Evolutionary conservation across 1,140 invertebrate species (phyloP).

Genomic region (Thrips palmi): DNA sequence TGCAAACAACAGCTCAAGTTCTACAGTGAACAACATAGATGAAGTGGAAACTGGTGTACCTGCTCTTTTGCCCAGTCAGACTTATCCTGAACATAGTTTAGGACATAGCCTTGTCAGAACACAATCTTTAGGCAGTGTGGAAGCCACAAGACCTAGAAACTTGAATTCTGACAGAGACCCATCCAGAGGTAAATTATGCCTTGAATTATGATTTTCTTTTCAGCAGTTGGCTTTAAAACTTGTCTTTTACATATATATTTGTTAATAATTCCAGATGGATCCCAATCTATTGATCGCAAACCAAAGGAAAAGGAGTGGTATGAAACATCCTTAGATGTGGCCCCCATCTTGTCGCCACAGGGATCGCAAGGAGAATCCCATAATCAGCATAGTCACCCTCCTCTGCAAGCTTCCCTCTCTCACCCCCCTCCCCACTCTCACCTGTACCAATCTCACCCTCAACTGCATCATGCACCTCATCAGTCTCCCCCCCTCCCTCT

Average conservation of each 20-base stretch:
- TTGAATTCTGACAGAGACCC: slow-evolving; percentile 23
- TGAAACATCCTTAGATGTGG: slow-evolving; percentile 48
- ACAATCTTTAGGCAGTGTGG: slow-evolving; percentile 39
- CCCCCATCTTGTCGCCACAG: too few relatives aligned
- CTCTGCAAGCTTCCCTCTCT: too few relatives aligned
- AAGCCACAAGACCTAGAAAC: slow-evolving; percentile 22
- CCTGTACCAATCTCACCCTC: too few relatives aligned
- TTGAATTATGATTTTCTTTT: slow-evolving; percentile 28
- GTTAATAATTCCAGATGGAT: slow-evolving; percentile 23
- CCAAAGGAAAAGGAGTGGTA: slow-evolving; percentile 46
- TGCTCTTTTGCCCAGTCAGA: slow-evolving; percentile 25
- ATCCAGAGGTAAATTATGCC: slow-evolving; percentile 26
- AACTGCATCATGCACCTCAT: too few relatives aligned
- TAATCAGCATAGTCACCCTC: too few relatives aligned
- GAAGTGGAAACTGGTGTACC: slow-evolving; percentile 13
- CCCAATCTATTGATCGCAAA: slow-evolving; percentile 19
- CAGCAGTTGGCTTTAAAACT: too few relatives aligned
- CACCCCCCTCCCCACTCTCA: too few relatives aligned
- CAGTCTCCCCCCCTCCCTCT: too few relatives aligned
- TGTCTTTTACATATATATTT: slow-evolving; percentile 23
- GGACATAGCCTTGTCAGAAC: slow-evolving; percentile 30
- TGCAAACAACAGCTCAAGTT: slow-evolving; percentile 17
- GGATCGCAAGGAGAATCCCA: too few relatives aligned
- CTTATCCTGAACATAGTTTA: slow-evolving; percentile 27
- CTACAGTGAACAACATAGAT: slow-evolving; percentile 11